These are phyloP conservation scores for Latheticus oryzae DNA, from an alignment of 2,888 invertebrate species.

Conservation along the genomic window DNA sequence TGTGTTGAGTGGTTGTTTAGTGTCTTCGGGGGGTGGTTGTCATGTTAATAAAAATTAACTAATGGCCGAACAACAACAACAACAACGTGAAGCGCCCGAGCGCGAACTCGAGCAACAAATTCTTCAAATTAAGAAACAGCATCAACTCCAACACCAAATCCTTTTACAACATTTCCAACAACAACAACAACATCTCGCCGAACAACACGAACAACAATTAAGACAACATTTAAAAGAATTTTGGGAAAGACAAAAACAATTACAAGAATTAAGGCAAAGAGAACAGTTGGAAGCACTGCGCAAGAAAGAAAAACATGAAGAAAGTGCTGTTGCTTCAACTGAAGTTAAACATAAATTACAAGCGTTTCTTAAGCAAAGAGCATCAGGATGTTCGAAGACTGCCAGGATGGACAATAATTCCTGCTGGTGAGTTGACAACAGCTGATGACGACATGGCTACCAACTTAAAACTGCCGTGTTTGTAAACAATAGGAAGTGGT, in stretches of 20 bases:
- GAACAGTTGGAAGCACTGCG: slow-evolving; percentile 87
- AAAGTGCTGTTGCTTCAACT: slow-evolving; percentile 95
- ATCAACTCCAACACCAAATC: slow-evolving; percentile 92
- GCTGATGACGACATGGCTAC: slow-evolving; percentile 32
- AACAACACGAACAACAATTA: slow-evolving; percentile 91
- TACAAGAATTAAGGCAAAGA: slow-evolving; percentile 79
- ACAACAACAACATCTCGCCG: slow-evolving; percentile 89
- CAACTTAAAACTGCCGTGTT: slow-evolving; percentile 28
- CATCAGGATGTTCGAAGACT: slow-evolving; percentile 62
- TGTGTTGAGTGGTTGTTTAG: slow-evolving; percentile 43
- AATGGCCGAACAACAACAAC: slow-evolving; percentile 63
- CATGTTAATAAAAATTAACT: too few species aligned
- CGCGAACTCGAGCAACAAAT: slow-evolving; percentile 66
- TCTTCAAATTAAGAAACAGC: slow-evolving; percentile 91
- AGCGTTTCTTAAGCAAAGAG: slow-evolving; percentile 69
- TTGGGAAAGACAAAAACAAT: slow-evolving; percentile 91
- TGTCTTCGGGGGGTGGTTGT: slow-evolving; percentile 46
- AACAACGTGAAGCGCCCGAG: slow-evolving; percentile 63
- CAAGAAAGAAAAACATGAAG: slow-evolving; percentile 94
- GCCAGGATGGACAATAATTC: slow-evolving; percentile 63
- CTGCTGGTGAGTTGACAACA: slow-evolving; percentile 63
- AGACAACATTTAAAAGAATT: slow-evolving; percentile 90
- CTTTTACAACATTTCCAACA: slow-evolving; percentile 92
- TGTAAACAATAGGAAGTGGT: slow-evolving; percentile 34
- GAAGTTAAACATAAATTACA: slow-evolving; percentile 97